Evolutionary conservation across 2,888 invertebrate genomes (phyloP).

Genomic region (Phasia obesa): DNA sequence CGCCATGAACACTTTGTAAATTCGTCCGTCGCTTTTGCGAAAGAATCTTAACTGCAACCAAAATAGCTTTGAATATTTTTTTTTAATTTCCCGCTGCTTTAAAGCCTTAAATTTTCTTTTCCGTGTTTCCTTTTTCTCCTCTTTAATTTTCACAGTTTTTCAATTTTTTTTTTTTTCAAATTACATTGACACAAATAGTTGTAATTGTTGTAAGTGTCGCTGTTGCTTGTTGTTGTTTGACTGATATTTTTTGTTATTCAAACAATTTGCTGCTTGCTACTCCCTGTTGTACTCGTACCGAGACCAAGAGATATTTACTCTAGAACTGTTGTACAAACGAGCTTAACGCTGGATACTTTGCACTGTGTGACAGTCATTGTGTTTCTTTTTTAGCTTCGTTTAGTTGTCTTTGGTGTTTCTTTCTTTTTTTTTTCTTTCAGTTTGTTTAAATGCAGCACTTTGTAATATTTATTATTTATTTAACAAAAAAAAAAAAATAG

Average conservation of each 20-base stretch:
- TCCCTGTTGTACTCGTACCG: constrained; percentile 19
- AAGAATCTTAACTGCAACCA: too few species aligned
- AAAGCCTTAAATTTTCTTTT: neutral
- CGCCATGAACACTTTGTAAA: too few species aligned
- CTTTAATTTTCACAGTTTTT: neutral
- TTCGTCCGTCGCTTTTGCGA: too few species aligned
- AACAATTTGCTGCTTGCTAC: neutral
- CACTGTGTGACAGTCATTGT: constrained; percentile 14
- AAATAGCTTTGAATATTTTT: too few species aligned
- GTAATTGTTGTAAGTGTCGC: constrained; percentile 30
- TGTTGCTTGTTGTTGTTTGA: constrained; percentile 19
- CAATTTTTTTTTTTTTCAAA: constrained; percentile 13
- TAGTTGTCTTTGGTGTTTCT: constrained; percentile 16
- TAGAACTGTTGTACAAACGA: constrained; percentile 5
- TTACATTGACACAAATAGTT: constrained; percentile 58
- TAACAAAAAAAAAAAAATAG: neutral
- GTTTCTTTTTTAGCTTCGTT: constrained; percentile 24
- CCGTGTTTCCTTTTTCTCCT: neutral
- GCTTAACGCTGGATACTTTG: constrained; percentile 11
- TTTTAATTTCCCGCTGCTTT: too few species aligned
- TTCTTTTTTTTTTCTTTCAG: constrained; percentile 1
- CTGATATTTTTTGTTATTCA: neutral
- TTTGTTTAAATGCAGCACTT: constrained; percentile 51
- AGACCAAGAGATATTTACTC: constrained; percentile 15
- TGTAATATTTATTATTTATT: constrained; percentile 65